Evolutionary conservation across 2,113 vertebrate species (phyloP).

Genomic region (Paraplagusia blochii): DNA sequence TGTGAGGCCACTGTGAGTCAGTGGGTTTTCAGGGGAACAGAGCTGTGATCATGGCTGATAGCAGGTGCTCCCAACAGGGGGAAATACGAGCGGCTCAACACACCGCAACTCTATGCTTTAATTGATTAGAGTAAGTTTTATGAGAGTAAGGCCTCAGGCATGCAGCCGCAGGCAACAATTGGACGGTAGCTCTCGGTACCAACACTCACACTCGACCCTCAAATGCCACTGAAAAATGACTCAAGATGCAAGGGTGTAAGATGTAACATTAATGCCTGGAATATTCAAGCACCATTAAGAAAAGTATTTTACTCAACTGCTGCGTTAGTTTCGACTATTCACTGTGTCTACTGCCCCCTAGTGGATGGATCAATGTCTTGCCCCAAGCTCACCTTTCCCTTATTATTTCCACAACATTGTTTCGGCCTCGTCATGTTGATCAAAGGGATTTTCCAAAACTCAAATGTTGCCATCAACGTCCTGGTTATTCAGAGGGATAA

Average conservation of each 20-base stretch:
- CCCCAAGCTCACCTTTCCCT: background rate
- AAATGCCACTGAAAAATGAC: conserved; percentile 7
- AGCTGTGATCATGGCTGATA: conserved; percentile 47
- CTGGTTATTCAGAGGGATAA: conserved; percentile 7
- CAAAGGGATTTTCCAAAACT: background rate
- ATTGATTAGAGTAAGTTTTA: conserved; percentile 66
- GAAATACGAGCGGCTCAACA: conserved; percentile 52
- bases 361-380: background rate
- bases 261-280: too few species aligned
- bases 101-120: conserved; percentile 58
- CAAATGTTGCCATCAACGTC: conserved; percentile 6
- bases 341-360: background rate
- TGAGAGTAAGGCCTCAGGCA: conserved; percentile 51
- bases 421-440: background rate
- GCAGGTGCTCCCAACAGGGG: conserved; percentile 56
- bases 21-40: conserved; percentile 31
- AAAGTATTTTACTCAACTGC: too few species aligned
- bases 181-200: conserved; percentile 32
- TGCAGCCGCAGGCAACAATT: conserved; percentile 33
- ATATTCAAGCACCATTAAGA: too few species aligned
- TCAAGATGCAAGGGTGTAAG: background rate
- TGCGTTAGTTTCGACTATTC: background rate
- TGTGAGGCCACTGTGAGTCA: conserved; percentile 51
- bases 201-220: background rate
- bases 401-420: background rate